phyloP scores from a whole-genome alignment of 2,113 vertebrate species.

The Anoura caudifer region DNA sequence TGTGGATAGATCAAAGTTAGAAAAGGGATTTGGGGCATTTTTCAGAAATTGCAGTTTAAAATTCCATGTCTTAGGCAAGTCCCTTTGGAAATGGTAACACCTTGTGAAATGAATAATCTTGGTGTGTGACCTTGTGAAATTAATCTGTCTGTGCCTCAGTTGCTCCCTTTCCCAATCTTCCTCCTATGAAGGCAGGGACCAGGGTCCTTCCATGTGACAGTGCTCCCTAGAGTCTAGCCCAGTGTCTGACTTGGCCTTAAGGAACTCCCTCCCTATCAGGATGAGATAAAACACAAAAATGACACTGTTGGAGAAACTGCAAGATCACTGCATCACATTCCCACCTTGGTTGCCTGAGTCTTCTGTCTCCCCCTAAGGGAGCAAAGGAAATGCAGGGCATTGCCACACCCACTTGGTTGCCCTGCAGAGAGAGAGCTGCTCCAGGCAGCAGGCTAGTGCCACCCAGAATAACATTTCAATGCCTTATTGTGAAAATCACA shows the following conservation, averaged over 20 bases:
- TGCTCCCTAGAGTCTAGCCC: not conserved
- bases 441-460: not conserved
- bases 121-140: not conserved
- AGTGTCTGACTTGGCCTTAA: not conserved
- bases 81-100: slow-evolving; percentile 86
- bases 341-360: not conserved
- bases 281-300: not conserved
- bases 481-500: not conserved
- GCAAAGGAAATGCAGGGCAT: not conserved
- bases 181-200: not conserved
- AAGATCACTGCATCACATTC: not conserved
- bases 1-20: slow-evolving; percentile 85
- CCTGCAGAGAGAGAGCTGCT: not conserved
- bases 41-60: slow-evolving; percentile 79
- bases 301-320: not conserved
- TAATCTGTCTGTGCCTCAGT: not conserved
- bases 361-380: not conserved
- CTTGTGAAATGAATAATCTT: not conserved
- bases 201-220: not conserved
- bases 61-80: slow-evolving; percentile 80
- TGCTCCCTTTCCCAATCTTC: not conserved
- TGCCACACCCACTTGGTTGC: not conserved
- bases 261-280: no score
- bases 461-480: not conserved
- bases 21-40: slow-evolving; percentile 82